Conservation (phyloP, 2,797 vertebrate species). For the Oreochromis grahami region DNA sequence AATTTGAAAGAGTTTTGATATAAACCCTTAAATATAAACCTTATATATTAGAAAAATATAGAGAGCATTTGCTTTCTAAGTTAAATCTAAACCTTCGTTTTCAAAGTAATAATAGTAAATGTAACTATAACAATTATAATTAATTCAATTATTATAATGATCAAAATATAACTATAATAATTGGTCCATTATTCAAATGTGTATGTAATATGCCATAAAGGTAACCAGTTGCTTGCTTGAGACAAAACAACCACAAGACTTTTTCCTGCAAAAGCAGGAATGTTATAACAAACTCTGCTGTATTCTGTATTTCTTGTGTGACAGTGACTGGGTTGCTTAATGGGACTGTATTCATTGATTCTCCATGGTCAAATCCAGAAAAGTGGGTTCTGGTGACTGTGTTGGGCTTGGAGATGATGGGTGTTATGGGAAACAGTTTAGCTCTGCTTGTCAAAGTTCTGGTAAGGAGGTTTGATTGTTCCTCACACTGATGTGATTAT, state of each 20-base stretch:
- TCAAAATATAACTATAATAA: neutral
- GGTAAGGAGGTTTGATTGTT: neutral
- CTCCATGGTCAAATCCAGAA: slow-evolving; percentile 35
- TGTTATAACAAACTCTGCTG: neutral
- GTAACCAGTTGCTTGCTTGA: too few species aligned
- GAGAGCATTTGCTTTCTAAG: neutral
- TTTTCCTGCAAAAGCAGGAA: neutral
- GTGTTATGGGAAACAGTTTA: slow-evolving; percentile 67
- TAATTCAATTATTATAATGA: neutral
- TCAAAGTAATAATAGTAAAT: neutral
- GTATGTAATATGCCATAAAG: too few species aligned
- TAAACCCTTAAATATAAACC: neutral
- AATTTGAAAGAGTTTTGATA: neutral
- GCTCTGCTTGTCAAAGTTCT: slow-evolving; percentile 69
- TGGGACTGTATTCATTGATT: slow-evolving; percentile 20
- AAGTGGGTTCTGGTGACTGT: slow-evolving; percentile 62
- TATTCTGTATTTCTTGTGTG: neutral
- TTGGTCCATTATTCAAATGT: neutral
- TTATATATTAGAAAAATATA: neutral
- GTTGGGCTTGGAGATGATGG: slow-evolving; percentile 66
- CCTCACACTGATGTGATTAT: neutral
- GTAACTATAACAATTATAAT: neutral
- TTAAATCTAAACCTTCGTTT: neutral
- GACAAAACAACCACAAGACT: neutral
- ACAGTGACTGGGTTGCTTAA: slow-evolving; percentile 66